These are phyloP conservation scores for Cinclus mexicanus DNA, from an alignment of 2,113 vertebrate species.

Conservation along the genomic window DNA sequence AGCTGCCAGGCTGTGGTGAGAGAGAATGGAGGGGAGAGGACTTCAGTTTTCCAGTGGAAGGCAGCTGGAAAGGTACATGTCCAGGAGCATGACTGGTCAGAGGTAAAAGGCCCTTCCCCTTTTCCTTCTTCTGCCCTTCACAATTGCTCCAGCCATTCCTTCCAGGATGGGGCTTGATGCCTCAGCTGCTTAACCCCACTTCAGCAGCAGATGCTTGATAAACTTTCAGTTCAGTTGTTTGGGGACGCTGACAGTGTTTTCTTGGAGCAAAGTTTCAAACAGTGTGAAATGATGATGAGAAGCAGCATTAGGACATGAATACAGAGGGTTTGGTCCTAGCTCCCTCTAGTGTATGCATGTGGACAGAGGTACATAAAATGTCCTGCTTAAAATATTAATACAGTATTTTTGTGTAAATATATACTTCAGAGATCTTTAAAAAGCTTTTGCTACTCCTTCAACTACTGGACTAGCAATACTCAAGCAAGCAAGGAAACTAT, in stretches of 20 bases:
- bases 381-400: background rate
- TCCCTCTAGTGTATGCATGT: slow-evolving; percentile 46
- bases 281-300: background rate
- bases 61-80: background rate
- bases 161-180: background rate
- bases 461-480: background rate
- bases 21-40: background rate
- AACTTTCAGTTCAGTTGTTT: background rate
- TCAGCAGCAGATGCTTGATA: background rate
- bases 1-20: background rate
- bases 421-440: background rate
- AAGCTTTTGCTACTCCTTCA: background rate
- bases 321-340: background rate
- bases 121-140: background rate
- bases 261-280: background rate
- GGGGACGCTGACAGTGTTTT: background rate
- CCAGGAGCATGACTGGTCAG: background rate
- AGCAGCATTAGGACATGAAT: background rate
- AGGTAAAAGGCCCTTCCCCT: background rate
- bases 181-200: background rate
- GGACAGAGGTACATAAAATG: background rate
- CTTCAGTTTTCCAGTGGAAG: background rate
- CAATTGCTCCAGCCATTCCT: background rate
- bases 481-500: background rate
- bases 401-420: background rate